Evolutionary conservation across 1,140 invertebrate genomes (phyloP).

Genomic region (Drosophila ananassae): DNA sequence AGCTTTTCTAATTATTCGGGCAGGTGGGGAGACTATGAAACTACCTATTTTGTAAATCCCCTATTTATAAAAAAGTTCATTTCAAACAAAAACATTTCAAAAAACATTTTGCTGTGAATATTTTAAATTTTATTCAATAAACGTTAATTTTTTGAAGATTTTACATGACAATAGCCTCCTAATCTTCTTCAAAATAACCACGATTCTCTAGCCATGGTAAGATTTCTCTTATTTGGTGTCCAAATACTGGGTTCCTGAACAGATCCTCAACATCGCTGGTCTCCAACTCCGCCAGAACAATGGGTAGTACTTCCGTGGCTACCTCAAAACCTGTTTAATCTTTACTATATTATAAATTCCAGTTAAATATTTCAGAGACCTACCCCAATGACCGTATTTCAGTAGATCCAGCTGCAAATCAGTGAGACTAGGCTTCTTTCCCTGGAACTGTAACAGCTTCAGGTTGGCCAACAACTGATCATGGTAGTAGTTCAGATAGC

Average conservation of each 20-base stretch:
- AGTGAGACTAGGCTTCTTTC: conserved; percentile 57
- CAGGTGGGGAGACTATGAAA: no score
- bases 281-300: conserved; percentile 37
- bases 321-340: conserved; percentile 36
- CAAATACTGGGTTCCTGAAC: conserved; percentile 34
- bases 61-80: no score
- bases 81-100: no score
- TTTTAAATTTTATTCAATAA: no score
- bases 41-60: no score
- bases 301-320: conserved; percentile 52
- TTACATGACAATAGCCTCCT: background rate
- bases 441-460: conserved; percentile 33
- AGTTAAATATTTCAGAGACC: background rate
- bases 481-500: conserved; percentile 43
- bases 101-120: no score
- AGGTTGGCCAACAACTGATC: conserved; percentile 48
- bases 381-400: conserved; percentile 56
- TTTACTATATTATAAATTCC: background rate
- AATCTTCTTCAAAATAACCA: conserved; percentile 59
- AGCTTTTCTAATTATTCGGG: background rate
- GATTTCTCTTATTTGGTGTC: conserved; percentile 39
- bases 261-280: conserved; percentile 38
- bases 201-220: conserved; percentile 72
- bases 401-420: conserved; percentile 65
- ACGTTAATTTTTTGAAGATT: no score